Conservation (phyloP, 2,888 invertebrate species). For the Macrophya annulata region DNA sequence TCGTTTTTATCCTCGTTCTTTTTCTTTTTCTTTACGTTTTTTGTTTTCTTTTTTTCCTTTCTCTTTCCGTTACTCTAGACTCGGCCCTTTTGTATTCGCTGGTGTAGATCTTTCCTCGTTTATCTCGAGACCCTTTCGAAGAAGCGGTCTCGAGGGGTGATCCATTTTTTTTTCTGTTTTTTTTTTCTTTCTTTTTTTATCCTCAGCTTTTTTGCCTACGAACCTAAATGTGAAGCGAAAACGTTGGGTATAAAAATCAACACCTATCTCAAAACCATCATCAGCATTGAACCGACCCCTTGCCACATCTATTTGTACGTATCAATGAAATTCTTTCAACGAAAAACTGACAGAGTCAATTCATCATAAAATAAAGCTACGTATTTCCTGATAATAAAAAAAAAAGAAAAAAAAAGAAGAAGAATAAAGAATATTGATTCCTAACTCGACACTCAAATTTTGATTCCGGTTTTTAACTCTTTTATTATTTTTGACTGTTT, state of each 20-base stretch:
- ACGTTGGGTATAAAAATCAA: slow-evolving; percentile 21
- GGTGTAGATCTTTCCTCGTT: slow-evolving; percentile 49
- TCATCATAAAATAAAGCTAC: neutral
- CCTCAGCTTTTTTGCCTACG: slow-evolving; percentile 9
- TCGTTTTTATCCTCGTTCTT: neutral
- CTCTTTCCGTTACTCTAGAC: neutral
- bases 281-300: neutral
- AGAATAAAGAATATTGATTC: neutral
- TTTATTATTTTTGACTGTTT: neutral
- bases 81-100: slow-evolving; percentile 36
- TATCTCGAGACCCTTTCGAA: slow-evolving; percentile 45
- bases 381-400: neutral
- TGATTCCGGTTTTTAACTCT: neutral
- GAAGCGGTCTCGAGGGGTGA: slow-evolving; percentile 46
- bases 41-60: neutral
- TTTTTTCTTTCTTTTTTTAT: neutral
- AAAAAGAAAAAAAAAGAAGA: neutral
- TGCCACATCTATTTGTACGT: neutral
- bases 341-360: neutral
- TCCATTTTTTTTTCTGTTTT: slow-evolving; percentile 13
- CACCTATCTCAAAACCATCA: slow-evolving; percentile 25
- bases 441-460: neutral
- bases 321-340: neutral
- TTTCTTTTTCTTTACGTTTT: neutral
- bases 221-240: slow-evolving; percentile 27